These are phyloP conservation scores for Eupithecia subfuscata DNA, from an alignment of 2,888 invertebrate species.

Conservation along the genomic window DNA sequence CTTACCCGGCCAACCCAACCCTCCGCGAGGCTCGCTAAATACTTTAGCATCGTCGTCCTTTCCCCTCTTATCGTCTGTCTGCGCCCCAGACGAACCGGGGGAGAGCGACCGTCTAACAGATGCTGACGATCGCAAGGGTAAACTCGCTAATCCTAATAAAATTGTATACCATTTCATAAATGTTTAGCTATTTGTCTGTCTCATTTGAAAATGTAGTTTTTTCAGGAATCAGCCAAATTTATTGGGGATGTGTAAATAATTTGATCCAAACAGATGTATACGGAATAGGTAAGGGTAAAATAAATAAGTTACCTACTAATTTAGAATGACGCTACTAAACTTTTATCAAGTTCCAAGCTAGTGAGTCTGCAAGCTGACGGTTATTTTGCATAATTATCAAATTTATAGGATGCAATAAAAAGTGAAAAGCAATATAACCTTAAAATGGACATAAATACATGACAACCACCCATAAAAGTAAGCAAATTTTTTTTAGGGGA, in stretches of 20 bases:
- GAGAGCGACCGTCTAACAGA: conserved; percentile 51
- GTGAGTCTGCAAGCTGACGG: background rate
- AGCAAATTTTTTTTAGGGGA: conserved; percentile 49
- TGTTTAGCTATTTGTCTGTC: conserved; percentile 8
- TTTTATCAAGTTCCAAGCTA: conserved; percentile 1
- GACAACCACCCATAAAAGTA: conserved; percentile 39
- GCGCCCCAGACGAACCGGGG: conserved; percentile 55
- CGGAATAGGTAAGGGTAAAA: background rate
- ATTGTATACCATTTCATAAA: conserved; percentile 15
- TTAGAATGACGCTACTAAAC: background rate
- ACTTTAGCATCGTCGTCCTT: conserved; percentile 64
- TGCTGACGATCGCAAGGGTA: conserved; percentile 40
- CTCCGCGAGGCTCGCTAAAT: conserved; percentile 57
- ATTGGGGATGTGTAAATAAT: background rate
- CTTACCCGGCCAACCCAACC: conserved; percentile 56
- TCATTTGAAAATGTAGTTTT: background rate
- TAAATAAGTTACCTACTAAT: background rate
- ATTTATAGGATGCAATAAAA: conserved; percentile 15
- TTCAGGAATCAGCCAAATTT: background rate
- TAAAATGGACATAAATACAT: conserved; percentile 18
- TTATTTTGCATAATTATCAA: conserved; percentile 8
- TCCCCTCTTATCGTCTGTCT: conserved; percentile 53
- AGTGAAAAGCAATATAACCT: conserved; percentile 12
- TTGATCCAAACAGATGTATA: background rate
- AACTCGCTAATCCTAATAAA: conserved; percentile 34